A percentile compares a stretch with the other conserved stretches of the same genome.
phyloP scores from a whole-genome alignment of 92 coral and sea anemone genomes.

The Palythoa heliodiscus region DNA sequence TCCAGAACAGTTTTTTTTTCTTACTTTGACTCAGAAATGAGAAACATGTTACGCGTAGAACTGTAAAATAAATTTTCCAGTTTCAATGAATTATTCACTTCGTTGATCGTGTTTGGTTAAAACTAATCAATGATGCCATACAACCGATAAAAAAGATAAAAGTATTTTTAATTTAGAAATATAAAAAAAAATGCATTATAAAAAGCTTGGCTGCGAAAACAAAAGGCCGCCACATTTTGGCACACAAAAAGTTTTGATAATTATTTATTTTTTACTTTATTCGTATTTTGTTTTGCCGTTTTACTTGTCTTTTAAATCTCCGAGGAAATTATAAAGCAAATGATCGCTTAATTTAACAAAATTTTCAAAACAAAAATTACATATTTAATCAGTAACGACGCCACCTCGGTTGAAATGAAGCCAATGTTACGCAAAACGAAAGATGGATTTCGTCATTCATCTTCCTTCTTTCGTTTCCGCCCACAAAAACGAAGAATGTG shows the following conservation, averaged over 20 bases:
- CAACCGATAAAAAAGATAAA: slow-evolving; percentile 19
- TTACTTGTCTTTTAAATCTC: background rate
- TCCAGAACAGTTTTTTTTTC: background rate
- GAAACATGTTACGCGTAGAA: background rate
- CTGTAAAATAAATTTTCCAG: background rate
- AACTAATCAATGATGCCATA: slow-evolving; percentile 17
- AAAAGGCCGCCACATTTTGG: background rate
- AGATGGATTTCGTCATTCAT: background rate
- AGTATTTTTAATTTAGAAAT: background rate
- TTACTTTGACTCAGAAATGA: background rate
- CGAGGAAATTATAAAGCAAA: background rate
- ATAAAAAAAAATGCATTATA: background rate
- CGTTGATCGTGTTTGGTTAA: background rate
- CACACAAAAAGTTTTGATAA: background rate
- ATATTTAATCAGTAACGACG: background rate
- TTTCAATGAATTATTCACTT: background rate
- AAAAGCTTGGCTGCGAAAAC: background rate
- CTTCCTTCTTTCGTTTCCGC: background rate
- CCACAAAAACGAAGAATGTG: background rate
- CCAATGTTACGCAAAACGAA: background rate
- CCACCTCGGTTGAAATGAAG: background rate
- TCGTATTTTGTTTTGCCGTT: background rate
- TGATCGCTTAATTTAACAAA: background rate
- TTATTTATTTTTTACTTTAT: background rate
- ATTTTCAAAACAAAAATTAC: slow-evolving; percentile 8